These are phyloP conservation scores for Xyliphius kryptos DNA, from an alignment of 2,113 vertebrate genomes.

Conservation along the genomic window DNA sequence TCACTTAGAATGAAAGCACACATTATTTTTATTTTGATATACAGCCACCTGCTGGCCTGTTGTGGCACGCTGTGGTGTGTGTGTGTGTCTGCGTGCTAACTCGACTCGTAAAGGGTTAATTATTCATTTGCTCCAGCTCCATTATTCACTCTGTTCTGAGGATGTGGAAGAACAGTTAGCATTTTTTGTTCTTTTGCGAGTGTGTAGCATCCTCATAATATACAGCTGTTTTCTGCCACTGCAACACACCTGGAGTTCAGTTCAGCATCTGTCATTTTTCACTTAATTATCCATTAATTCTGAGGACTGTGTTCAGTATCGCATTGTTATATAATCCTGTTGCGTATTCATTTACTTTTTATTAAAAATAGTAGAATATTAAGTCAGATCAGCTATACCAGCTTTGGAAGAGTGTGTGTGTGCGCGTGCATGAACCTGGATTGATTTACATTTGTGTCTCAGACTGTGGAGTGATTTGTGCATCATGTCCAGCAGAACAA, in stretches of 20 bases:
- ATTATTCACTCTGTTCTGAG: too few relatives aligned
- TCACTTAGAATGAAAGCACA: slow-evolving; percentile 1
- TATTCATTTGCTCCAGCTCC: too few relatives aligned
- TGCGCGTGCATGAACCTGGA: too few relatives aligned
- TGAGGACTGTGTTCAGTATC: not conserved
- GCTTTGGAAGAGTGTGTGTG: not conserved
- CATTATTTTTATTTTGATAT: slow-evolving; percentile 30
- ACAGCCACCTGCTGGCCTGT: slow-evolving; percentile 31
- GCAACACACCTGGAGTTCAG: not conserved
- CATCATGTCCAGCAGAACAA: not conserved
- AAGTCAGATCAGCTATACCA: not conserved
- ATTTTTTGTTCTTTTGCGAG: not conserved
- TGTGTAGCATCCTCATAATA: not conserved
- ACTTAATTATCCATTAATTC: not conserved
- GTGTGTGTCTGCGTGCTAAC: too few relatives aligned
- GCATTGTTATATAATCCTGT: not conserved
- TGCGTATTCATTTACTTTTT: not conserved
- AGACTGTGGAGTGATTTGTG: not conserved
- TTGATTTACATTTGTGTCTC: not conserved
- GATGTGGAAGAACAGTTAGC: too few relatives aligned
- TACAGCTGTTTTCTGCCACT: not conserved
- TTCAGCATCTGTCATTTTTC: not conserved
- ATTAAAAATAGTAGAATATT: not conserved
- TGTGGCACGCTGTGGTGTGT: not conserved
- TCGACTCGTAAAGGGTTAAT: slow-evolving; percentile 2